phyloP scores from a whole-genome alignment of 2,797 vertebrate genomes.

The Galago senegalensis region DNA sequence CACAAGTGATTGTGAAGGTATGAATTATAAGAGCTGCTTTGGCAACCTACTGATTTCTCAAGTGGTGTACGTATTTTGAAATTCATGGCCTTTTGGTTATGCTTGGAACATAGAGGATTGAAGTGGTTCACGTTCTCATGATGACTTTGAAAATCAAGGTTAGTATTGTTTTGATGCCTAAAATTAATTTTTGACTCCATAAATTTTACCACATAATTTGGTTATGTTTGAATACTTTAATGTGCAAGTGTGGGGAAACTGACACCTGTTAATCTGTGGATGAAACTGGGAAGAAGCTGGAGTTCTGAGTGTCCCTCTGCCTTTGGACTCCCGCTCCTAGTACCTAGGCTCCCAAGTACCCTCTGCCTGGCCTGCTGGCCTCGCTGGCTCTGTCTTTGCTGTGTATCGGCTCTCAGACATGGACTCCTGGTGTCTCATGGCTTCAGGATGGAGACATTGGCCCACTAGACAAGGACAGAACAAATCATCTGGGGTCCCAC shows the following conservation, averaged over 20 bases:
- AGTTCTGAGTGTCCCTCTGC: not conserved
- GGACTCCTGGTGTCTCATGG: not conserved
- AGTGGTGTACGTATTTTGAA: not conserved
- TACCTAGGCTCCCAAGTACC: not conserved
- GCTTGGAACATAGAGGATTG: not conserved
- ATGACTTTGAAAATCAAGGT: not conserved
- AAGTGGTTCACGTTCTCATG: not conserved
- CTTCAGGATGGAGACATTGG: not conserved
- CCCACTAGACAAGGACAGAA: fast-evolving
- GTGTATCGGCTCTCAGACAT: not conserved
- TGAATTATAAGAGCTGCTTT: not conserved
- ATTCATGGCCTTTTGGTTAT: not conserved
- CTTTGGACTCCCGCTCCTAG: not conserved
- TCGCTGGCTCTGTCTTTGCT: not conserved
- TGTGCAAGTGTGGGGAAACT: fast-evolving
- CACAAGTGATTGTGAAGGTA: fast-evolving
- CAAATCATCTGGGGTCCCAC: not conserved
- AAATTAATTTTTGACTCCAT: not conserved
- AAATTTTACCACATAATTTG: not conserved
- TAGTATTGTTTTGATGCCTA: not conserved
- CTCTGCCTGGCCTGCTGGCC: too few species aligned
- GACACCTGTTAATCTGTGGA: not conserved
- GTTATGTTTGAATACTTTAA: not conserved
- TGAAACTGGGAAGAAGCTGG: not conserved
- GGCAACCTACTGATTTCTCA: not conserved